Evolutionary conservation across 2,797 vertebrate genomes (phyloP).

Genomic region (Rhabdophis nuchalis): DNA sequence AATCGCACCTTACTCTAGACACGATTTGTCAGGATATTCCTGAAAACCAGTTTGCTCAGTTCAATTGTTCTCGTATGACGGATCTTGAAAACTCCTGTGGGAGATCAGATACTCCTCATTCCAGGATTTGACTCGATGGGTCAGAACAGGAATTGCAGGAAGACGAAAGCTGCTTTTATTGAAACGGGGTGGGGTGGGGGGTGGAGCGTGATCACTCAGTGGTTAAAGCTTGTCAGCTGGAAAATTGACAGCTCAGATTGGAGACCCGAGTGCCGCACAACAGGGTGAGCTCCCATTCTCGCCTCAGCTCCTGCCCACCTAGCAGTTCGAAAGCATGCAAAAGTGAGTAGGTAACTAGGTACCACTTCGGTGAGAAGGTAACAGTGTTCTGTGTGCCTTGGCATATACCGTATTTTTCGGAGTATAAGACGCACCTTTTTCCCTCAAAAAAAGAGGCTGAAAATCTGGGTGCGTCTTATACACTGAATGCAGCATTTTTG

Average conservation of each 20-base stretch:
- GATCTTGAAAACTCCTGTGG: not conserved
- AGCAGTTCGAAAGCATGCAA: not conserved
- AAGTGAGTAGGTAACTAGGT: not conserved
- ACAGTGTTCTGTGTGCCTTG: not conserved
- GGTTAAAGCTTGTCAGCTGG: not conserved
- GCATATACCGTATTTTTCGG: too few species aligned
- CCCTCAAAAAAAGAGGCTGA: too few species aligned
- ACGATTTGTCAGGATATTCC: not conserved
- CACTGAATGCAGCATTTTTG: too few species aligned
- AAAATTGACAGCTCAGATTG: not conserved
- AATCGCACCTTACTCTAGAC: not conserved
- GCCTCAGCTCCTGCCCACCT: not conserved
- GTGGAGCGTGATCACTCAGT: not conserved
- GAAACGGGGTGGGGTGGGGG: too few species aligned
- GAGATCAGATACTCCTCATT: not conserved
- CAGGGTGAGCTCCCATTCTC: not conserved
- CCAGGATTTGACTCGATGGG: not conserved
- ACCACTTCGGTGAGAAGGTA: not conserved
- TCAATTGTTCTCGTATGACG: not conserved
- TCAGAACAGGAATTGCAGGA: not conserved
- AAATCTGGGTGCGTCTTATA: too few species aligned
- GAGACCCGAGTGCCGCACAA: not conserved
- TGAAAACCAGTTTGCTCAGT: not conserved
- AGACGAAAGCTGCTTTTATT: not conserved
- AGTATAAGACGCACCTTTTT: too few species aligned